A percentile compares a stretch with the other conserved stretches of the same genome.
Conservation (phyloP, 1,140 invertebrate genomes). For the Zaprionus ghesquierei region DNA sequence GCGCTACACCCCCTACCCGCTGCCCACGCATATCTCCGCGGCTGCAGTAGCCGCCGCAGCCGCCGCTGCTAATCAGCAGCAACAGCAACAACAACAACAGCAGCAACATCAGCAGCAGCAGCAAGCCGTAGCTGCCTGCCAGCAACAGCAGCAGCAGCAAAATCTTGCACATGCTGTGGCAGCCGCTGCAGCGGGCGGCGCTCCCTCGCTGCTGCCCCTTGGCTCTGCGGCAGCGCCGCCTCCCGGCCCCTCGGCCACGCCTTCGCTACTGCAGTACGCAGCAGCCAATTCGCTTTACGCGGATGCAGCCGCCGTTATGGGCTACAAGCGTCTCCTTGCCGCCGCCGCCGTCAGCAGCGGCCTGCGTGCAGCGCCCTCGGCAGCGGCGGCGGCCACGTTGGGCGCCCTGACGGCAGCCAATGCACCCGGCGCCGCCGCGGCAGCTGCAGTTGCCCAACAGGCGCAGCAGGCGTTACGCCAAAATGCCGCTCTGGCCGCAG, state of each 20-base stretch:
- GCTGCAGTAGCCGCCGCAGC: constrained; percentile 83
- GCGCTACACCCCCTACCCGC: constrained; percentile 85
- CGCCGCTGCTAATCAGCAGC: constrained; percentile 70
- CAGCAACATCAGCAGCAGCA: constrained; percentile 82
- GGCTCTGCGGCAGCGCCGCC: constrained; percentile 28
- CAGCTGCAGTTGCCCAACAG: constrained; percentile 62
- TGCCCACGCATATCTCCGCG: constrained; percentile 83
- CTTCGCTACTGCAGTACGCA: constrained; percentile 75
- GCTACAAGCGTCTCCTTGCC: constrained; percentile 78
- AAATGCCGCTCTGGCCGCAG: constrained; percentile 83
- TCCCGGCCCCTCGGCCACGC: constrained; percentile 25
- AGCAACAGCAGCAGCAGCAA: constrained; percentile 82
- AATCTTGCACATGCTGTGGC: constrained; percentile 69
- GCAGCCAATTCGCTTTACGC: constrained; percentile 73
- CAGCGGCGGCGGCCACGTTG: constrained; percentile 33
- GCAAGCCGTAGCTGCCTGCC: constrained; percentile 45
- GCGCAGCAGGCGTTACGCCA: constrained; percentile 53
- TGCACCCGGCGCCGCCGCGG: constrained; percentile 54
- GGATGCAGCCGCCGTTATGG: constrained; percentile 76
- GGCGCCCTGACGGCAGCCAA: constrained; percentile 73
- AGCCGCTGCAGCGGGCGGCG: constrained; percentile 82
- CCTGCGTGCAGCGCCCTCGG: constrained; percentile 51
- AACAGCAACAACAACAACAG: constrained; percentile 71
- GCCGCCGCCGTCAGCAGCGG: constrained; percentile 72
- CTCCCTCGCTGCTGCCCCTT: constrained; percentile 51